These are phyloP conservation scores for Cacatua alba DNA, from an alignment of 2,113 vertebrate species.

Conservation along the genomic window DNA sequence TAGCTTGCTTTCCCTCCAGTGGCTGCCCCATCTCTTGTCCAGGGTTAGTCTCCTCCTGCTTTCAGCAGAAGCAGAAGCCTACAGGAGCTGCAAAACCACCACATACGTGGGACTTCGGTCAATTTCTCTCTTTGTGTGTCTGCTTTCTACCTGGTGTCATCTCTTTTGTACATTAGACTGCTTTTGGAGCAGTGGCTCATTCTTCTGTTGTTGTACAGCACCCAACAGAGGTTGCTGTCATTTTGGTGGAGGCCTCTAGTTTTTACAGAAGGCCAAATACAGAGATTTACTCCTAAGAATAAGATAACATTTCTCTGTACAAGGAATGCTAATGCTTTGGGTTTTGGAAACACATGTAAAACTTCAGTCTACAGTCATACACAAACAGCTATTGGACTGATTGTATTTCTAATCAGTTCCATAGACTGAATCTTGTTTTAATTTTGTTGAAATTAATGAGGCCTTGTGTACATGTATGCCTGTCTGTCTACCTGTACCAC, in stretches of 20 bases:
- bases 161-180: neutral
- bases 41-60: neutral
- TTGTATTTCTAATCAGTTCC: neutral
- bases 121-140: neutral
- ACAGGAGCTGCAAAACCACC: neutral
- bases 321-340: neutral
- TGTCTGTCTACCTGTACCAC: neutral
- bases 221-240: neutral
- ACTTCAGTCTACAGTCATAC: neutral
- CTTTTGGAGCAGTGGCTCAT: neutral
- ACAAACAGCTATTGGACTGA: neutral
- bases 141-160: neutral
- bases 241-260: neutral
- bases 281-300: neutral
- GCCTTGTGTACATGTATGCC: neutral
- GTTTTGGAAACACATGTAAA: neutral
- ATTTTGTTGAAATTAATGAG: neutral
- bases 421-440: neutral
- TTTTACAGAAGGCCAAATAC: neutral
- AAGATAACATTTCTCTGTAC: neutral
- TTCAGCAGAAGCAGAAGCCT: neutral
- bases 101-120: rapidly evolving
- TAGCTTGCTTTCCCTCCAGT: neutral
- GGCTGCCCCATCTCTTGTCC: neutral
- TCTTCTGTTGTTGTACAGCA: neutral